These are phyloP conservation scores for Eueremaeus valkanovi DNA, from an alignment of 2,888 invertebrate genomes.

Conservation along the genomic window DNA sequence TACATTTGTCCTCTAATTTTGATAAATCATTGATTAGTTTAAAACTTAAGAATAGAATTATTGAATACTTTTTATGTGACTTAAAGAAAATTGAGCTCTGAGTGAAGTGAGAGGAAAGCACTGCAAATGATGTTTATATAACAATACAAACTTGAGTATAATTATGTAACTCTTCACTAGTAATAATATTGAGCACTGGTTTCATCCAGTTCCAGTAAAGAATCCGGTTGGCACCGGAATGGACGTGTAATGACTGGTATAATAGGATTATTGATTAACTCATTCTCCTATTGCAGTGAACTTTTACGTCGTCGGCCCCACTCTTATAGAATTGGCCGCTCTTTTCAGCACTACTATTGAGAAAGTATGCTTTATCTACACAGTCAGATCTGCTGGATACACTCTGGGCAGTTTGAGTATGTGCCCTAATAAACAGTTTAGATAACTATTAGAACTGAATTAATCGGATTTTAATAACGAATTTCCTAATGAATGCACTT, in stretches of 20 bases:
- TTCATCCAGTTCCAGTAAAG: neutral
- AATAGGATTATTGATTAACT: neutral
- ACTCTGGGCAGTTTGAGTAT: conserved; percentile 38
- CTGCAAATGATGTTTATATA: too few species aligned
- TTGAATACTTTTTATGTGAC: too few species aligned
- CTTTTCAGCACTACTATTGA: conserved; percentile 39
- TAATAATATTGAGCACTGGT: conserved; percentile 1
- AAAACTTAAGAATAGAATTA: too few species aligned
- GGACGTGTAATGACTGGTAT: neutral
- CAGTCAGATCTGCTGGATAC: conserved; percentile 40
- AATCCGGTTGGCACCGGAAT: neutral
- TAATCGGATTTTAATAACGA: too few species aligned
- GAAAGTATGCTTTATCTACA: conserved; percentile 38
- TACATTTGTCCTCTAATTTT: too few species aligned
- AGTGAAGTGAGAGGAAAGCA: too few species aligned
- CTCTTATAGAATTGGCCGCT: conserved; percentile 38
- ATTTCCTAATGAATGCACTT: neutral
- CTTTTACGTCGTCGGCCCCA: conserved; percentile 41
- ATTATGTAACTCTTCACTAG: neutral
- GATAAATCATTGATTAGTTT: too few species aligned
- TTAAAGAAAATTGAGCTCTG: too few species aligned
- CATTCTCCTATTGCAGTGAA: conserved; percentile 26
- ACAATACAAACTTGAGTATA: too few species aligned
- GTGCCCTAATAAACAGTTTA: too few species aligned
- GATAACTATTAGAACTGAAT: too few species aligned